A percentile compares a stretch with the other conserved stretches of the same genome.
Conservation (phyloP, 1,140 invertebrate genomes). For the Drosophila funebris region DNA sequence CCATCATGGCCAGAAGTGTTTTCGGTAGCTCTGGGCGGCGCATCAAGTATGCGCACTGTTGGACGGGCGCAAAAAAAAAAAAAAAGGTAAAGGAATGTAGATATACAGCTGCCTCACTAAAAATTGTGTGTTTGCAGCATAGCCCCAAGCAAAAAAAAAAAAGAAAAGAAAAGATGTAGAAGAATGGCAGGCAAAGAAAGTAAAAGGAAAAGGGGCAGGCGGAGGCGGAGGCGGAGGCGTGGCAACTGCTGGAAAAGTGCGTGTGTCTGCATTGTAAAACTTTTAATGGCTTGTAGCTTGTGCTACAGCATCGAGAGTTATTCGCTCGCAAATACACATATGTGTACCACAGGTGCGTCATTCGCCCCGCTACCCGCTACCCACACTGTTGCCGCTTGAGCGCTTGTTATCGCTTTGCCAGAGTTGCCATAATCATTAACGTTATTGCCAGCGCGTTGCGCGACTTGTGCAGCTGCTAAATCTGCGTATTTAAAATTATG, state of each 20-base stretch:
- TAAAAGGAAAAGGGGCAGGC: not conserved
- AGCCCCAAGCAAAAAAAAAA: conserved; percentile 1
- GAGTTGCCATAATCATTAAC: conserved; percentile 76
- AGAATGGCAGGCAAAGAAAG: not conserved
- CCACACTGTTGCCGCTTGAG: not conserved
- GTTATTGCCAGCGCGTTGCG: conserved; percentile 59
- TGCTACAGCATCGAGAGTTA: conserved; percentile 2
- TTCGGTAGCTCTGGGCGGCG: not conserved
- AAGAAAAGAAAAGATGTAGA: not conserved
- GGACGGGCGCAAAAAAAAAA: conserved; percentile 48
- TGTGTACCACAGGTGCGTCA: conserved; percentile 66
- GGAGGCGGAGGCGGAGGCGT: not conserved
- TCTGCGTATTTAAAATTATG: conserved; percentile 43
- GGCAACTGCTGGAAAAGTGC: conserved; percentile 58
- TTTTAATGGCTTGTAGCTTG: conserved; percentile 66
- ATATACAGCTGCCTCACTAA: conserved; percentile 37
- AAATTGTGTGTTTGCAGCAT: conserved; percentile 20
- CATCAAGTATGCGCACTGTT: conserved; percentile 80
- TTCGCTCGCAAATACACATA: conserved; percentile 32
- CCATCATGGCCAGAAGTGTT: conserved; percentile 51
- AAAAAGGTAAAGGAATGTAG: conserved; percentile 7
- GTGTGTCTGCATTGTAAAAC: conserved; percentile 82
- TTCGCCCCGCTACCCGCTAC: not conserved
- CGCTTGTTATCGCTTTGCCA: conserved; percentile 42
- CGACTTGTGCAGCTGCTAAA: conserved; percentile 36